Conservation (phyloP, 2,113 vertebrate genomes). For the Zootoca vivipara region DNA sequence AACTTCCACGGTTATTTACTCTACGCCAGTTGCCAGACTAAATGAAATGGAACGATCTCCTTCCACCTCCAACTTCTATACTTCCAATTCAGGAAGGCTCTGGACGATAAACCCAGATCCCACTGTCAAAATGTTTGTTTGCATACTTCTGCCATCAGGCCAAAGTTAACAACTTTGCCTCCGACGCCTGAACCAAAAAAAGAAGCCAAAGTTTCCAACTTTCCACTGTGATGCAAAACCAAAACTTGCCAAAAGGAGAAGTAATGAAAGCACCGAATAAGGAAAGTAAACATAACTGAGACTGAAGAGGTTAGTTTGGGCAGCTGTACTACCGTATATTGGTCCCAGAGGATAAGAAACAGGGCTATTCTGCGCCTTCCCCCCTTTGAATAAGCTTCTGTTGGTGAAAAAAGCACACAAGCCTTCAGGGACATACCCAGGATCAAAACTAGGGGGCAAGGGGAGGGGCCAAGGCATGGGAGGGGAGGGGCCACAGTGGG, state of each 20-base stretch:
- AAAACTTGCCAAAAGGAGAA: constrained; percentile 59
- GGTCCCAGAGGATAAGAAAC: neutral
- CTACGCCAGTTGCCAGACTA: too few species aligned
- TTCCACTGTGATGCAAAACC: constrained; percentile 40
- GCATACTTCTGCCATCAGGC: neutral
- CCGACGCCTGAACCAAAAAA: neutral
- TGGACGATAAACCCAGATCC: neutral
- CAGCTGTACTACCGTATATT: neutral
- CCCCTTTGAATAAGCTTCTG: neutral
- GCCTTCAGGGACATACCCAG: too few species aligned
- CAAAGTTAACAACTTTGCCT: constrained; percentile 52
- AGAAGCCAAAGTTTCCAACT: constrained; percentile 26
- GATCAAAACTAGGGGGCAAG: too few species aligned
- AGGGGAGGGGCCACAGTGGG: too few species aligned
- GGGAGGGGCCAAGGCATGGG: too few species aligned
- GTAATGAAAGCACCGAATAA: constrained; percentile 58
- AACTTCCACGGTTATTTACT: too few species aligned
- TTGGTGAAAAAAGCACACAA: neutral
- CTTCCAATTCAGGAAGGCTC: neutral
- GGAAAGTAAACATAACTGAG: constrained; percentile 46
- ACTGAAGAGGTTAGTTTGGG: constrained; percentile 28
- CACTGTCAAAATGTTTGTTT: constrained; percentile 14
- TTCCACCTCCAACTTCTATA: constrained; percentile 5
- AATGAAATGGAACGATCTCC: neutral
- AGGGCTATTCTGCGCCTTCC: too few species aligned